Evolutionary conservation across 2,888 invertebrate species (phyloP), one percentile per base, ranked within the genome.

Genomic region (Andrena bucephala): DNA sequence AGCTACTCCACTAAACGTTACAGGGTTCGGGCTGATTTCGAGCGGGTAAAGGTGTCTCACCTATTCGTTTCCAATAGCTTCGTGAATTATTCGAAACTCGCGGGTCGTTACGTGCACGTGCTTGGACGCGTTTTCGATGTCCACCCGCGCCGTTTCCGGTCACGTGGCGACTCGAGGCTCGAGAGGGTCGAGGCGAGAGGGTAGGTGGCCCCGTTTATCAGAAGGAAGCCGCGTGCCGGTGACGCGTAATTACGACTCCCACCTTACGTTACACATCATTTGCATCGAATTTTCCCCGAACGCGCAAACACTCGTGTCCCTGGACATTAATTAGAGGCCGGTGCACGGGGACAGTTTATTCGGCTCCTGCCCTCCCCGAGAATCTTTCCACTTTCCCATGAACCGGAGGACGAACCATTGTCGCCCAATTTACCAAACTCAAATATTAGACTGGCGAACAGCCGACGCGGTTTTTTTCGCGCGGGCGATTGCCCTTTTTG

Each of bases 191-290:
- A 24, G 50, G n/a, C 69, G 52, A 77, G 65, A 81, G 83, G 83
- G 83, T 83, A 77, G 71, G 79, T 20, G 63, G 52, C 62, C 69
- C 69, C 78, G 67, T 82, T 82, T 79, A 82, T 84, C 83, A 33
- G 68, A 62, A 78, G 63, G 78, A 24, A 27, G 84, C 81, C 84
- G 82, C 74, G 82, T 79, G 76, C 59, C 79, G 57, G 66, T 50
- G 76, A 69, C 83, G 79, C 54, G 80, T 76, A 86, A 87, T 87
- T 87, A 86, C 86, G 59, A 81, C 63, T n/a, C 54, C 71, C 79
- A 63, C 81, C 85, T 83, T 68, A 72, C 81, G 59, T 73, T 60
- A 59, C 76, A 65, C 81, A 57, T 74, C 72, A 80, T 76, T 68
- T 65, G 74, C 76, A 69, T 80, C 62, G 74, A 70, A 67, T 76